Conservation (phyloP, 2,797 vertebrate genomes). For the Sebastes miniatus region DNA sequence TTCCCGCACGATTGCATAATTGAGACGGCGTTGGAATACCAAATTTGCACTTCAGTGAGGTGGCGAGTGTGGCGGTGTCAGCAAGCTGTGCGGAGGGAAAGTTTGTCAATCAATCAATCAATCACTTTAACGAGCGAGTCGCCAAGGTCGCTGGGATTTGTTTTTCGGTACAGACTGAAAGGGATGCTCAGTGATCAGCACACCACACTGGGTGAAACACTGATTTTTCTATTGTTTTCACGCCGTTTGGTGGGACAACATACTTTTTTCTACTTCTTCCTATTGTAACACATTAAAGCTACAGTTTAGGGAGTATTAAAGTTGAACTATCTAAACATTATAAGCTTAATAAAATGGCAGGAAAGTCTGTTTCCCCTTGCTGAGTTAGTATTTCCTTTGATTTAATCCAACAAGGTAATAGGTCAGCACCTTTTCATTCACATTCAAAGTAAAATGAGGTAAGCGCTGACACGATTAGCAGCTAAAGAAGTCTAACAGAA, state of each 20-base stretch:
- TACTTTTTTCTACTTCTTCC: background rate
- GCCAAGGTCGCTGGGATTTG: slow-evolving; percentile 30
- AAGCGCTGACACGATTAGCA: fast-evolving
- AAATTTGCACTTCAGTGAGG: slow-evolving; percentile 48
- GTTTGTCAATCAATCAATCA: slow-evolving; percentile 55
- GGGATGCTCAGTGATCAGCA: background rate
- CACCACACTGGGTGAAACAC: background rate
- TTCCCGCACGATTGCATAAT: slow-evolving; percentile 56
- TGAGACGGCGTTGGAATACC: slow-evolving; percentile 51
- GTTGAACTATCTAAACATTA: background rate
- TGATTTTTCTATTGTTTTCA: background rate
- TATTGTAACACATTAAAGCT: background rate
- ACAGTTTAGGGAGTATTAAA: background rate
- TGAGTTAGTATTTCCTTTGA: background rate
- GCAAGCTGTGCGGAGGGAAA: slow-evolving; percentile 16
- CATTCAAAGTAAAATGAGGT: background rate
- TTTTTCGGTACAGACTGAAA: slow-evolving; percentile 8
- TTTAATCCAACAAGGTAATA: too few relatives aligned
- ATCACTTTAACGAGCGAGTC: slow-evolving; percentile 33
- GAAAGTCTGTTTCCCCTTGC: background rate
- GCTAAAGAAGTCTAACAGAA: too few relatives aligned
- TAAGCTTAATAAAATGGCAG: background rate
- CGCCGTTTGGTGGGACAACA: background rate
- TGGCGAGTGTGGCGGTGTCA: slow-evolving; percentile 25
- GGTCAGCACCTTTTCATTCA: background rate